Base-by-base conservation (phyloP, 2,888 invertebrate genomes). In the Helobdella robusta region DNA sequence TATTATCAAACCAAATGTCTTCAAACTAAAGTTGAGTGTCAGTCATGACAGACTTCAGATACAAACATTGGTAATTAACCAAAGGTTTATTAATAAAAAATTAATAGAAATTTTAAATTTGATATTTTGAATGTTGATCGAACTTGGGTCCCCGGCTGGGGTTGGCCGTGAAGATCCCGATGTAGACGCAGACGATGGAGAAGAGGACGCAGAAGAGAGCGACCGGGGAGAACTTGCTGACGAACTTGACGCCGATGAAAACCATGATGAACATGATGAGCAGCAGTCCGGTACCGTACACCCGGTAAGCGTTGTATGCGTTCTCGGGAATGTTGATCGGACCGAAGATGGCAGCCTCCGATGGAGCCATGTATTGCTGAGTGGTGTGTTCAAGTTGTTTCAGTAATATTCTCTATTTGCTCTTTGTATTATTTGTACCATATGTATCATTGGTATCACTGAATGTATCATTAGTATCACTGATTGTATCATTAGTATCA, bases 171-270 rank as follows among this genome's bases (percentile, higher is more conserved):
- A 95, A 91, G 74, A 97, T 90, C 65, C 98, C 98, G 73, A 88
- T 86, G 82, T 95, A 98, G 71, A 98, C 92, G 67, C 94, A 90
- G 60, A 91, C 78, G 80, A 98, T 95, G 73, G 97, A 97, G 65
- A 93, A 83, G 73, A 98, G 86, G 73, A 99, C 98, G 81, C 97
- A 97, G 69, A 90, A 89, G 72, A 98, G 85, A 56, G 97, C 97
- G 68, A 98, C 84, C 2, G 95, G 89, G 35, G 98, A 97, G 78
- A 98, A 93, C 83, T 94, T 94, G 84, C 95, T 97, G 75, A 99
- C 98, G 80, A 98, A 97, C 80, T 91, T 90, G 65, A 98, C 97
- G 63, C 98, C 98, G 71, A 97, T 83, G 81, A 90, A 94, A 70
- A 98, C 97, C 73, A 91, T 87, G 68, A 84, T 85, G 74, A 93